Evolutionary conservation across 2,888 invertebrate species (phyloP).

Genomic region (Campopleginae sp.): DNA sequence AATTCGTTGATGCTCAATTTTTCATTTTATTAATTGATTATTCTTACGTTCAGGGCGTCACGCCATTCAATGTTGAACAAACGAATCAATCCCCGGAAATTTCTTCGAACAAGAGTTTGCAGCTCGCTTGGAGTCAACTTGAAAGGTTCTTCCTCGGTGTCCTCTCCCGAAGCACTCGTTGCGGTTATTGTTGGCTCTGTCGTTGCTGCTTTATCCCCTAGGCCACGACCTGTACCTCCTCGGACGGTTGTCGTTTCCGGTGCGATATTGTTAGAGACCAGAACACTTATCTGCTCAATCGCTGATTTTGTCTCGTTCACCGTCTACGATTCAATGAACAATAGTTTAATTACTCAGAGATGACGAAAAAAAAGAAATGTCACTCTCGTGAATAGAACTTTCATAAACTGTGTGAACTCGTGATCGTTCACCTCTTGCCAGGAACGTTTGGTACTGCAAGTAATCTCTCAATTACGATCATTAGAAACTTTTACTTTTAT

Average conservation of each 20-base stretch:
- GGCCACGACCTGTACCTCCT: slow-evolving; percentile 32
- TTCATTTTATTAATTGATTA: background rate
- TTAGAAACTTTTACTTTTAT: background rate
- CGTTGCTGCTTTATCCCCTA: slow-evolving; percentile 46
- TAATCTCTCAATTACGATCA: background rate
- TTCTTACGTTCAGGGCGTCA: slow-evolving; percentile 85
- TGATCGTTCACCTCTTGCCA: background rate
- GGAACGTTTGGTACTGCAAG: background rate
- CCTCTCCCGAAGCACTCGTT: slow-evolving; percentile 65
- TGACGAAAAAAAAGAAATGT: background rate
- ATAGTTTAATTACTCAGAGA: background rate
- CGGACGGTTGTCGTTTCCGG: slow-evolving; percentile 71
- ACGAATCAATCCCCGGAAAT: slow-evolving; percentile 84
- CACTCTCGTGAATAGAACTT: background rate
- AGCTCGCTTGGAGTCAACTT: slow-evolving; percentile 83
- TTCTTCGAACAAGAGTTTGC: slow-evolving; percentile 84
- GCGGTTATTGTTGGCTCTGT: slow-evolving; percentile 10
- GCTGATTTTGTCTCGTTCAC: slow-evolving; percentile 85
- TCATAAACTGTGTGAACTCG: background rate
- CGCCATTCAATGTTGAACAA: slow-evolving; percentile 85
- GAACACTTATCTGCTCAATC: slow-evolving; percentile 82
- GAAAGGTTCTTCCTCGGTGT: slow-evolving; percentile 76
- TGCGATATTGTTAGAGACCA: slow-evolving; percentile 77
- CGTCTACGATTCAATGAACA: slow-evolving; percentile 82
- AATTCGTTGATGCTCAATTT: background rate